Conservation (phyloP, 2,888 invertebrate genomes). For the Agrilus mali region DNA sequence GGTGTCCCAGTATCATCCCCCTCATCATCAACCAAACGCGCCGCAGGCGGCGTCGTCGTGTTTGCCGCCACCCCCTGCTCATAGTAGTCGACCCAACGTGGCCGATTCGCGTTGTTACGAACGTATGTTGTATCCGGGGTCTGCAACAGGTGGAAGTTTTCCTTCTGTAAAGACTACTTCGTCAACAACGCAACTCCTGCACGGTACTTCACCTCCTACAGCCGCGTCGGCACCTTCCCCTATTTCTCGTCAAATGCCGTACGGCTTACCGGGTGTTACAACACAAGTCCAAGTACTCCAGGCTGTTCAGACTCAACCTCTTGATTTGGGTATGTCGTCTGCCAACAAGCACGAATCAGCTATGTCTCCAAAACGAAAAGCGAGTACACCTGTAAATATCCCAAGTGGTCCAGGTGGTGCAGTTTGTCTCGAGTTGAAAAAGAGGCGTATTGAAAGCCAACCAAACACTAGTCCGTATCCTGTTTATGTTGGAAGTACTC, state of each 20-base stretch:
- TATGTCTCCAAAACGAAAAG: constrained; percentile 51
- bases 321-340: constrained; percentile 59
- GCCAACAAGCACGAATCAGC: constrained; percentile 22
- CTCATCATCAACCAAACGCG: constrained; percentile 27
- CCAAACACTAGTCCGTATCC: constrained; percentile 23
- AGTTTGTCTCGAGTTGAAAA: constrained; percentile 47
- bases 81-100: constrained; percentile 27
- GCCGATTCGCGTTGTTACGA: constrained; percentile 22
- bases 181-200: constrained; percentile 24
- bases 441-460: constrained; percentile 44
- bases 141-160: constrained; percentile 23
- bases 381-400: constrained; percentile 37
- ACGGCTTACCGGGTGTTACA: constrained; percentile 34
- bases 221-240: constrained; percentile 33
- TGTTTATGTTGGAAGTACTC: constrained; percentile 25
- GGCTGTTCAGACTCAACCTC: constrained; percentile 61
- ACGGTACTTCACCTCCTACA: constrained; percentile 38
- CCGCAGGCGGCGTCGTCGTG: constrained; percentile 26
- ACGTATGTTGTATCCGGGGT: constrained; percentile 20
- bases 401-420: constrained; percentile 33
- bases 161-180: constrained; percentile 28
- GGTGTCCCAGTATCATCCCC: constrained; percentile 31
- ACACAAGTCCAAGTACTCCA: constrained; percentile 26
- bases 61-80: constrained; percentile 44
- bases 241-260: constrained; percentile 33